A percentile compares a stretch with the other conserved stretches of the same genome.
Conservation (phyloP, 1,140 invertebrate genomes). For the Tyrophagus putrescentiae region DNA sequence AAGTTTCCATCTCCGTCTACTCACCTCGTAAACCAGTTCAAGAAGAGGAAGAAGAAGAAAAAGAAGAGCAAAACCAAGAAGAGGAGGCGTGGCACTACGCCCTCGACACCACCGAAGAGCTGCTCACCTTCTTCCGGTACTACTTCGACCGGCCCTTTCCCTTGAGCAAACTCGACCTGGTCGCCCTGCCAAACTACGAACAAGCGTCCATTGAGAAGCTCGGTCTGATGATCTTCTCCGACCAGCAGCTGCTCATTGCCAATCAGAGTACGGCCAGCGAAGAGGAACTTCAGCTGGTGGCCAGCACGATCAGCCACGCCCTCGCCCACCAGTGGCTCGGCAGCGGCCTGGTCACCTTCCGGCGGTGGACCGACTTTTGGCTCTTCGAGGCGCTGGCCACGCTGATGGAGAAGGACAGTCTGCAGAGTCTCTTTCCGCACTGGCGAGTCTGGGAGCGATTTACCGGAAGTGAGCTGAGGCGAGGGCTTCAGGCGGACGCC, state of each 20-base stretch:
- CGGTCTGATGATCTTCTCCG: constrained; percentile 64
- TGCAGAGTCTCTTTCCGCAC: constrained; percentile 40
- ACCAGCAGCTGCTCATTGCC: constrained; percentile 63
- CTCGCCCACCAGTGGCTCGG: constrained; percentile 58
- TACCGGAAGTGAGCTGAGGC: not conserved
- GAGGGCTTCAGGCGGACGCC: constrained; percentile 45
- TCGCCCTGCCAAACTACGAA: constrained; percentile 80
- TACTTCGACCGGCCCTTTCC: constrained; percentile 64
- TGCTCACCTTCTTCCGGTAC: constrained; percentile 25
- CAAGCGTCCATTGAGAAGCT: constrained; percentile 71
- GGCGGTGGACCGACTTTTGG: constrained; percentile 86
- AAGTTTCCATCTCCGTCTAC: too few species aligned
- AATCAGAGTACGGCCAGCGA: constrained; percentile 37
- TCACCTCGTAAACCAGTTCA: too few species aligned
- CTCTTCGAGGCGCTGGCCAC: constrained; percentile 78
- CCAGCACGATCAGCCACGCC: constrained; percentile 61
- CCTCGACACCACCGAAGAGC: constrained; percentile 41
- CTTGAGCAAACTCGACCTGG: constrained; percentile 84
- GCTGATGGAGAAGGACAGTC: constrained; percentile 40
- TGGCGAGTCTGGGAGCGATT: constrained; percentile 49
- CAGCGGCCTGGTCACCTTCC: constrained; percentile 52
- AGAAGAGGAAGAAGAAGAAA: too few species aligned
- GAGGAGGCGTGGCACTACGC: constrained; percentile 86
- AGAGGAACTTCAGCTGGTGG: constrained; percentile 38
- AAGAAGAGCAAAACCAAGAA: too few species aligned